Percentiles rank a stretch among this genome's conserved stretches.
These are phyloP conservation scores for Hemithea aestivaria DNA, from an alignment of 2,888 invertebrate species.

Conservation along the genomic window DNA sequence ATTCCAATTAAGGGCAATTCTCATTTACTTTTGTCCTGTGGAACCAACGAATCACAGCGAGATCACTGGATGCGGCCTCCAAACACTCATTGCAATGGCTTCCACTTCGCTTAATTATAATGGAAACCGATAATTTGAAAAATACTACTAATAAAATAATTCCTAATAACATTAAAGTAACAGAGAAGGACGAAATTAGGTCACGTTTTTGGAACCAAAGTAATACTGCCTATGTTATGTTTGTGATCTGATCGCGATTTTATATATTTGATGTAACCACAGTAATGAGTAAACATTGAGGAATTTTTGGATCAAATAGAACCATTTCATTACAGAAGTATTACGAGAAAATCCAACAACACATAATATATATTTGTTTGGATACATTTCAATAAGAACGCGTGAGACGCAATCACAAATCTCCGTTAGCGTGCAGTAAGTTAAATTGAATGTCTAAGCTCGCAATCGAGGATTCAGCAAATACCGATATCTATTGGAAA, in stretches of 20 bases:
- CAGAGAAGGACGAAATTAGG: too few relatives aligned
- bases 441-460: slow-evolving; percentile 72
- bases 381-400: slow-evolving; percentile 23
- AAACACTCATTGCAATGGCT: slow-evolving; percentile 34
- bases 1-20: slow-evolving; percentile 75
- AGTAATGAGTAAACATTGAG: too few relatives aligned
- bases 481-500: slow-evolving; percentile 63
- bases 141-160: too few relatives aligned
- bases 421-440: slow-evolving; percentile 56
- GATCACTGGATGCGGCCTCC: slow-evolving; percentile 35
- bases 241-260: too few relatives aligned
- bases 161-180: too few relatives aligned
- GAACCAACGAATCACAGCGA: slow-evolving; percentile 59
- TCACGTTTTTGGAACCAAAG: too few relatives aligned
- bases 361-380: slow-evolving; percentile 13
- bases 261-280: too few relatives aligned
- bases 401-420: slow-evolving; percentile 50
- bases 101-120: slow-evolving; percentile 27
- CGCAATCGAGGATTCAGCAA: slow-evolving; percentile 63
- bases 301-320: too few relatives aligned
- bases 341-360: neutral
- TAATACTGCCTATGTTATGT: too few relatives aligned
- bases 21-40: slow-evolving; percentile 72
- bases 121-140: slow-evolving; percentile 23
- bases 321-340: neutral